Evolutionary conservation across 2,888 invertebrate species (phyloP), one percentile per base, ranked within the genome.

Genomic region (Limenitis camilla): DNA sequence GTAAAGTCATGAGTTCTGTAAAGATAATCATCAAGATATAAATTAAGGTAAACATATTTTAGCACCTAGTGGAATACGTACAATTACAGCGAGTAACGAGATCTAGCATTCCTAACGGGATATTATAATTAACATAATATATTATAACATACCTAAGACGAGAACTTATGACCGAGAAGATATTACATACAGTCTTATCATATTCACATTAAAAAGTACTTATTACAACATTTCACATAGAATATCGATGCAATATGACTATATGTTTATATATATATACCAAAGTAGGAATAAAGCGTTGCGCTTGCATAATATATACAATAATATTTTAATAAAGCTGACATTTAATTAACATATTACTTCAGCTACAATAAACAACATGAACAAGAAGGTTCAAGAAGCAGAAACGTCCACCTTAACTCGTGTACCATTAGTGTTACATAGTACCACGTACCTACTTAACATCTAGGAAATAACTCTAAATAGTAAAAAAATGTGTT

Each of bases 71-170:
- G 61, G 66, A 61, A 59, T 59, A 62, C 62, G 60, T 60, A 67
- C 62, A 56, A 61, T 61, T 65, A 71, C 68, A 69, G 66, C 66
- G 67, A 72, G 68, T 72, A 79, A 79, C 81, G 85, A 85, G 86
- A 86, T 85, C 86, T 86, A 84, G 80, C 80, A 74, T 74, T 76
- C 66, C 76, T 81, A 81, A 68, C 63, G 63, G 67, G 66, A 74
- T 68, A 70, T 61, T 67, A 41, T 49, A 51, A 51, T 54, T 58
- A 56, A 36, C 40, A 46, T 51, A 40, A n/a, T 44, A 45, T 29
- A 36, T 36, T 40, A 44, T 49, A 49, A 40, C 41, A 49, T 51
- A 51, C 43, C 39, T 51, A 51, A 51, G 40, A 29, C 40, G 44
- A 49, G 36, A 49, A 40, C 53, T 56, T 55, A 57, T 31, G 48